phyloP scores from a whole-genome alignment of 2,797 vertebrate genomes.

The Microctenopoma steveboyesi region DNA sequence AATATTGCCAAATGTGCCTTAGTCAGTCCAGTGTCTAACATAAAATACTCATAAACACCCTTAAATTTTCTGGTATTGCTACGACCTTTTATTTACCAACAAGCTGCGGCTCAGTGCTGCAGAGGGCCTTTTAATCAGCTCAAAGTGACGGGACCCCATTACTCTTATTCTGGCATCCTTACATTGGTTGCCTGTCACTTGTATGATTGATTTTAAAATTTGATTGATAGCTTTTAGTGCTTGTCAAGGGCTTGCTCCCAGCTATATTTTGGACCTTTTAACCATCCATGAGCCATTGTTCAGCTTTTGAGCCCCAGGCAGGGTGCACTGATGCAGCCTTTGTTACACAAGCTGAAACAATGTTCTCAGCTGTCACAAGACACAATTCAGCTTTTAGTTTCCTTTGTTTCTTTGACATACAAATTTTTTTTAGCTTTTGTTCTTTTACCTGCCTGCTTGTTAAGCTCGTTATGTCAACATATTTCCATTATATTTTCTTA shows the following conservation, averaged over 20 bases:
- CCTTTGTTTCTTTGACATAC: background rate
- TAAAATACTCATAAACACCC: background rate
- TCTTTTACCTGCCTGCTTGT: constrained; percentile 9
- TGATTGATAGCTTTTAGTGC: constrained; percentile 68
- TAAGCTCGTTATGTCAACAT: constrained; percentile 9
- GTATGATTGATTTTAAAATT: constrained; percentile 64
- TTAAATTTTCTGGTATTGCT: constrained; percentile 24
- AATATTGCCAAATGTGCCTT: constrained; percentile 5
- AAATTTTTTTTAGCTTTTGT: background rate
- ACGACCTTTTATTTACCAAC: constrained; percentile 39
- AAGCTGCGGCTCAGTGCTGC: background rate
- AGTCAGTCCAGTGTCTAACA: constrained; percentile 1
- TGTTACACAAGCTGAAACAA: constrained; percentile 40
- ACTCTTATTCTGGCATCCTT: constrained; percentile 56
- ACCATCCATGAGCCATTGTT: constrained; percentile 56
- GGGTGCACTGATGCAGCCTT: constrained; percentile 27
- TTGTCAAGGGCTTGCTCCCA: constrained; percentile 49
- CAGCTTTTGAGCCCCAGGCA: constrained; percentile 33
- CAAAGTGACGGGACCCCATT: constrained; percentile 45
- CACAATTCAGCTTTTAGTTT: constrained; percentile 21
- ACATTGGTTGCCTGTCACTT: constrained; percentile 62
- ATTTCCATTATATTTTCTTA: background rate
- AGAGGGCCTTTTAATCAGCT: constrained; percentile 57
- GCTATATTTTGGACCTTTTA: constrained; percentile 57
- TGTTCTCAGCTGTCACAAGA: constrained; percentile 36